These are phyloP conservation scores for Rhamphomyia laevipes DNA, from an alignment of 2,888 invertebrate genomes.

Conservation along the genomic window DNA sequence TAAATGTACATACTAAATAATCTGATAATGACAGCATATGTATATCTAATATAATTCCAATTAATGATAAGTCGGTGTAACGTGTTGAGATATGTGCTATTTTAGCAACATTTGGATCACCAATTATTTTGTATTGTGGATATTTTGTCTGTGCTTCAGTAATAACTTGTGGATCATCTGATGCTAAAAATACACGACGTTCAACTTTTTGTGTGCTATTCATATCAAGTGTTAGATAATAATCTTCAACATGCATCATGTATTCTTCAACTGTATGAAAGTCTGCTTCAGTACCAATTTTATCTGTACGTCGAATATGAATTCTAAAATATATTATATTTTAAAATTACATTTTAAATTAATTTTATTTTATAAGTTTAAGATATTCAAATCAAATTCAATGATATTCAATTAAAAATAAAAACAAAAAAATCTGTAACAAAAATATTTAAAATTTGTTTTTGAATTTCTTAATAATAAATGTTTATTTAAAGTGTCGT, in stretches of 20 bases:
- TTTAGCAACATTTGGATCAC: constrained; percentile 77
- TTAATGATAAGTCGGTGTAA: constrained; percentile 81
- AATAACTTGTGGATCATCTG: constrained; percentile 78
- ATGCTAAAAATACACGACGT: constrained; percentile 79
- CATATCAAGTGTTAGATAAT: constrained; percentile 63
- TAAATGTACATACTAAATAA: too few species aligned
- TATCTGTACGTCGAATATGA: constrained; percentile 72
- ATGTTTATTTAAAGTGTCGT: too few species aligned
- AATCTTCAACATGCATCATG: constrained; percentile 85
- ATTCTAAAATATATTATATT: constrained; percentile 42
- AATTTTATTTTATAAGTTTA: neutral
- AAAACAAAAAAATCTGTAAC: too few species aligned
- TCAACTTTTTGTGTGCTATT: constrained; percentile 43
- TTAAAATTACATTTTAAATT: too few species aligned
- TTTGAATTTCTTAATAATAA: too few species aligned
- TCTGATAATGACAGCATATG: too few species aligned
- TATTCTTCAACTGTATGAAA: constrained; percentile 92
- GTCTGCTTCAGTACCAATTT: constrained; percentile 96
- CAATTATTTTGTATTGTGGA: constrained; percentile 75
- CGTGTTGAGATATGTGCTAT: constrained; percentile 83
- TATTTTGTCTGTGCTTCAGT: constrained; percentile 60
- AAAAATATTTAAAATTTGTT: too few species aligned
- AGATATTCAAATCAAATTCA: too few species aligned
- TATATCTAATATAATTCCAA: constrained; percentile 88
- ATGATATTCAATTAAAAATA: too few species aligned